Base-by-base conservation (phyloP, 2,888 invertebrate species). In the Calameuta filiformis region DNA sequence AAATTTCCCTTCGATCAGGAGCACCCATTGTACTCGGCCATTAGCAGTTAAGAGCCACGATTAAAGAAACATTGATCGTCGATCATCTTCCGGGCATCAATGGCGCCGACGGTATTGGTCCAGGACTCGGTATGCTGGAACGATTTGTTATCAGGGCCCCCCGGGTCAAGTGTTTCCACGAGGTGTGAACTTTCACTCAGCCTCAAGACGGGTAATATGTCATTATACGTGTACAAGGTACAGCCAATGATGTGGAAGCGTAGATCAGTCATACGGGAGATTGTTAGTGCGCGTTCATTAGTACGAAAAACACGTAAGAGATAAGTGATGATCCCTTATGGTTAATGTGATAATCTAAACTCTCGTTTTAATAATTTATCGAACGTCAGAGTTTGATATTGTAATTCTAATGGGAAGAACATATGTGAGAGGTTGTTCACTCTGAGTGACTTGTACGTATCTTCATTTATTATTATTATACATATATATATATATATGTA, bases 81-180 rank as follows among this genome's bases (percentile, higher is more conserved):
- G 85, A 88, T 88, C 87, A 87, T 86, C 84, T 78, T 77, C 79
- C 79, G 77, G 12, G 82, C 73, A 76, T 78, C 77, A 76, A 73
- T 73, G 76, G 71, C 79, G 80, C 80, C 33, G 81, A 77, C 80
- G 82, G 75, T 80, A 77, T 75, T 73, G 81, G 56, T 73, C 79
- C 79, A 77, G 75, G 82, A 81, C 83, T 81, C 83, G 87, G 88
- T 86, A 90, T 88, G 89, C 89, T 56, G 23, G 87, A 87, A 83
- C 88, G 88, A 90, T 90, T 89, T 87, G 87, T 88, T 87, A 89
- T 89, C 89, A 84, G 84, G 12, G 23, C 56, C 82, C 83, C 76
- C 81, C 83, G 84, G 87, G 88, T 88, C 89, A 87, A 89, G 84
- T 85, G 87, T 56, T 56, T 56, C 56, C 56, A 85, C 87, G 84